These are phyloP conservation scores for Euclidia mi DNA, from an alignment of 2,888 invertebrate species.

Conservation along the genomic window DNA sequence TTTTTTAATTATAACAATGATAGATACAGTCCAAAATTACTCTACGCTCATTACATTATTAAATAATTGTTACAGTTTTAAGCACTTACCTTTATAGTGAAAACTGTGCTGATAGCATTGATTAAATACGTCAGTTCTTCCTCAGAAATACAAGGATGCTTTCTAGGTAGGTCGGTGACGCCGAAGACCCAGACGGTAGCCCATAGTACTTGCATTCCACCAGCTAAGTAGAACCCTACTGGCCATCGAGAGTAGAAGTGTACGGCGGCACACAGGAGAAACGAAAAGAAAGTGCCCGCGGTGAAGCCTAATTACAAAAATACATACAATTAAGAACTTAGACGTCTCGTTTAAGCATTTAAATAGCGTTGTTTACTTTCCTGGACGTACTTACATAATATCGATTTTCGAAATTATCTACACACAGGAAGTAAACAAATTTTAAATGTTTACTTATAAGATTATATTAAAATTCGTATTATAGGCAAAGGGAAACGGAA, in stretches of 20 bases:
- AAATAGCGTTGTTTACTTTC: neutral
- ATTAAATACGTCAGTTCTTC: constrained; percentile 91
- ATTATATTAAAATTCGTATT: too few species aligned
- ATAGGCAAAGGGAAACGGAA: too few species aligned
- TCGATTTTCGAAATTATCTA: too few species aligned
- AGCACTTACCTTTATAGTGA: constrained; percentile 81
- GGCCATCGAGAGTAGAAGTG: constrained; percentile 91
- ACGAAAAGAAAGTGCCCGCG: constrained; percentile 91
- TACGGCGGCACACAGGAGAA: constrained; percentile 91
- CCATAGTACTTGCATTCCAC: constrained; percentile 88
- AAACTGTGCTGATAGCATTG: constrained; percentile 87
- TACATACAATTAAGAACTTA: constrained; percentile 13
- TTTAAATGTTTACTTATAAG: too few species aligned
- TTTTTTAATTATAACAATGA: too few species aligned
- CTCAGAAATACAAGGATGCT: constrained; percentile 90
- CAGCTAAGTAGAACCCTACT: constrained; percentile 91
- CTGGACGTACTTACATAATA: neutral
- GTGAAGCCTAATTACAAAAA: constrained; percentile 73
- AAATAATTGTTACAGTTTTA: neutral
- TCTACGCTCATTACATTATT: too few species aligned
- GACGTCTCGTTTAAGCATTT: constrained; percentile 3
- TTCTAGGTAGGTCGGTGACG: constrained; percentile 91
- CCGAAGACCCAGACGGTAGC: constrained; percentile 88
- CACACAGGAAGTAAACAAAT: too few species aligned
- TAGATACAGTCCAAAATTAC: too few species aligned